A percentile compares a stretch with the other conserved stretches of the same genome.
These are phyloP conservation scores for Microcebus murinus DNA, from an alignment of 2,113 vertebrate species.

Conservation along the genomic window DNA sequence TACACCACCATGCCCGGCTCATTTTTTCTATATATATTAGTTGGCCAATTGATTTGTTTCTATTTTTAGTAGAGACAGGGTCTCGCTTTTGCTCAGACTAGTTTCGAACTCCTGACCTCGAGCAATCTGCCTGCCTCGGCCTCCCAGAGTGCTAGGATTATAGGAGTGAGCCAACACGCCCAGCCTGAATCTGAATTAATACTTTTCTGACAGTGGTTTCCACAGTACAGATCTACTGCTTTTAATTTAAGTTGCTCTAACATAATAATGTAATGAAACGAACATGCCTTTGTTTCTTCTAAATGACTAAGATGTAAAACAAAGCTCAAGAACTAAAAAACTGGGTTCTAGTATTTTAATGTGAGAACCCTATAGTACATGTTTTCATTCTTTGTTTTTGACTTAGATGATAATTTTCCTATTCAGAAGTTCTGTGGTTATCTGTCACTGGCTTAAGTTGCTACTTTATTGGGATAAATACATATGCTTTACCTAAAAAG, in stretches of 20 bases:
- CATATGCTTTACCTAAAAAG: background rate
- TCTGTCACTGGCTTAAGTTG: background rate
- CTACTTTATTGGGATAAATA: background rate
- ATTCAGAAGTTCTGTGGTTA: conserved; percentile 14
- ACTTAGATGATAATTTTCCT: background rate
- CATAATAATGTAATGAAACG: conserved; percentile 31
- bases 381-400: background rate
- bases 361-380: background rate
- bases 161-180: too few relatives aligned
- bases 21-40: too few relatives aligned
- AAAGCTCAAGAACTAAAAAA: conserved; percentile 38
- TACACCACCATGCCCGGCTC: too few relatives aligned
- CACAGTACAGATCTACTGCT: background rate
- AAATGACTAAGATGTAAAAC: background rate
- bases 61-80: too few relatives aligned
- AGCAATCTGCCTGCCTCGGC: too few relatives aligned
- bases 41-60: too few relatives aligned
- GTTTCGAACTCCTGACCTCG: too few relatives aligned
- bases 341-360: background rate
- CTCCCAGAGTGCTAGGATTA: too few relatives aligned
- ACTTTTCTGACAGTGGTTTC: background rate
- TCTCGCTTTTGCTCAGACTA: too few relatives aligned
- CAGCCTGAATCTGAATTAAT: background rate
- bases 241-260: conserved; percentile 22
- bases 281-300: background rate